Percentiles rank a stretch among this genome's conserved stretches.
Conservation (phyloP, 2,113 vertebrate genomes). For the Phocoena phocoena region DNA sequence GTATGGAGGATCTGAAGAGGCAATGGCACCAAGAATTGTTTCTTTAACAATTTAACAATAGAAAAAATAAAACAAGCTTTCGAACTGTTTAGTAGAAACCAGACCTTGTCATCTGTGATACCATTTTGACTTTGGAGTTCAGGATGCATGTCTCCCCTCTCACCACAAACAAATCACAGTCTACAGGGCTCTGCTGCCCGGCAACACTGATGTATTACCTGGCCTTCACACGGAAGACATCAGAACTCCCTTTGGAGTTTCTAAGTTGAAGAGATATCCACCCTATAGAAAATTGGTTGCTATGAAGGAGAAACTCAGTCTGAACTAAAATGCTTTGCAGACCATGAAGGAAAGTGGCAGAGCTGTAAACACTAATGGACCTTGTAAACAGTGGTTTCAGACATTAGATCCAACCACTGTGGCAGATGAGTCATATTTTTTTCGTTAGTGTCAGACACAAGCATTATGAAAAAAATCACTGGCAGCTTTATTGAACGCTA, state of each 20-base stretch:
- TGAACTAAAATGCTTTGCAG: constrained; percentile 55
- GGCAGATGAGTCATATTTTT: not conserved
- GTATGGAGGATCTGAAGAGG: not conserved
- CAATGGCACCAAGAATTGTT: not conserved
- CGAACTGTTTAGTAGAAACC: not conserved
- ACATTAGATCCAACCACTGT: constrained; percentile 14
- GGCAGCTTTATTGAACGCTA: not conserved
- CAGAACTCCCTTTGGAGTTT: not conserved
- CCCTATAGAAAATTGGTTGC: constrained; percentile 24
- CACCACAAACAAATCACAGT: not conserved
- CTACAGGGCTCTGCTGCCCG: not conserved
- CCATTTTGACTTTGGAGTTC: not conserved
- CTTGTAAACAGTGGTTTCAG: constrained; percentile 57
- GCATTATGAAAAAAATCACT: not conserved
- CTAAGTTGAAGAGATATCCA: not conserved
- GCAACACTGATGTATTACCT: not conserved
- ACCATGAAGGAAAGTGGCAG: constrained; percentile 49
- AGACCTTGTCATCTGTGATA: not conserved
- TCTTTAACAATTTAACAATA: too few species aligned
- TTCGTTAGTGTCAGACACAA: constrained; percentile 42
- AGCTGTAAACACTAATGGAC: constrained; percentile 57
- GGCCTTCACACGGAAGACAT: not conserved
- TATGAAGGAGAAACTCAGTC: constrained; percentile 50
- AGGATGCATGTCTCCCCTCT: not conserved
- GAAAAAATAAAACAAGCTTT: not conserved